A percentile compares a stretch with the other conserved stretches of the same genome.
phyloP scores from a whole-genome alignment of 2,888 invertebrate genomes.

The Acanthoscelides obtectus region DNA sequence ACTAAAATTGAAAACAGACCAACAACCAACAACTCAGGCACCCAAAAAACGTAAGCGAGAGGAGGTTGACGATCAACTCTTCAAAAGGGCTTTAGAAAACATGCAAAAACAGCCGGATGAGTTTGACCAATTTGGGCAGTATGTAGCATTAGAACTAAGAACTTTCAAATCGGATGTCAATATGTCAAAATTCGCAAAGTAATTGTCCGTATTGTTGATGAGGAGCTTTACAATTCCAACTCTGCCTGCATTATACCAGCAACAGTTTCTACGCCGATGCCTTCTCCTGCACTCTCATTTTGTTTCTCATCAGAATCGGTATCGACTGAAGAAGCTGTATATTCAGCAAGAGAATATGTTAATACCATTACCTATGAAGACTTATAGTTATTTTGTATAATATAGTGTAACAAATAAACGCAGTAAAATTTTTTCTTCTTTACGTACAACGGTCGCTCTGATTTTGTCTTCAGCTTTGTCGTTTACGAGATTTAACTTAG shows the following conservation, averaged over 20 bases:
- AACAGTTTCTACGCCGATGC: not conserved
- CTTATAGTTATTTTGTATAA: too few relatives aligned
- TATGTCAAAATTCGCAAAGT: constrained; percentile 14
- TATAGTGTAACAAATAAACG: too few relatives aligned
- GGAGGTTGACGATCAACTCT: constrained; percentile 2
- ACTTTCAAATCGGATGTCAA: constrained; percentile 10
- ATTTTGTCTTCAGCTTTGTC: too few relatives aligned
- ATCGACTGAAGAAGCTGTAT: too few relatives aligned
- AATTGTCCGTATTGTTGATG: not conserved
- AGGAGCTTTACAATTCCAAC: not conserved
- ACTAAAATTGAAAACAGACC: not conserved
- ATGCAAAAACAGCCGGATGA: constrained; percentile 13
- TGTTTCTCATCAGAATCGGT: too few relatives aligned
- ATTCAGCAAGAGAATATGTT: too few relatives aligned
- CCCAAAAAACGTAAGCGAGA: constrained; percentile 1
- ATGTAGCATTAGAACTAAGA: constrained; percentile 18
- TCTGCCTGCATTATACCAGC: not conserved
- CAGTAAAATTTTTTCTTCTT: too few relatives aligned
- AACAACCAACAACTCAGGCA: not conserved
- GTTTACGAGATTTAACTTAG: too few relatives aligned
- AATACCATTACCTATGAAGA: too few relatives aligned
- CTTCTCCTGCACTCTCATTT: not conserved
- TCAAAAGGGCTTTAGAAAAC: constrained; percentile 9
- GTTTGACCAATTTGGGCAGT: constrained; percentile 17
- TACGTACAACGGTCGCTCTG: too few relatives aligned